These are phyloP conservation scores for Xylophagus ater DNA, from an alignment of 2,888 invertebrate genomes.

Conservation along the genomic window DNA sequence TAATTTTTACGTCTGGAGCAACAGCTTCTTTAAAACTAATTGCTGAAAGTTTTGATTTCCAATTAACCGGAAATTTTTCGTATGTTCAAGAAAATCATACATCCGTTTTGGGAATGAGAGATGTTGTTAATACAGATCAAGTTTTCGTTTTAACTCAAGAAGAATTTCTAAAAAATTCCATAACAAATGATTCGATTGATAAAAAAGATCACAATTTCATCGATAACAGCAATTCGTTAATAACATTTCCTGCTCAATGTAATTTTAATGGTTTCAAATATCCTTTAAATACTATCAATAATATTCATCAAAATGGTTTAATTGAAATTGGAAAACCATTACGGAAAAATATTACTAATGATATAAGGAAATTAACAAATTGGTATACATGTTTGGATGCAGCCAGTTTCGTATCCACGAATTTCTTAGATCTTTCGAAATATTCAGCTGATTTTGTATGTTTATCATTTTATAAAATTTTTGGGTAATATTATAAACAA, in stretches of 20 bases:
- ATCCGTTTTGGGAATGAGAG: constrained; percentile 87
- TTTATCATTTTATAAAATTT: constrained; percentile 94
- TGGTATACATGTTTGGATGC: constrained; percentile 74
- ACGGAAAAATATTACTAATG: background rate
- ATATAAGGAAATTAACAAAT: constrained; percentile 25
- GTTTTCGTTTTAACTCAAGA: constrained; percentile 48
- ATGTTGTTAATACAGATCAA: constrained; percentile 51
- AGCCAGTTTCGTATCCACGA: constrained; percentile 69
- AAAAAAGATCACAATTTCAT: constrained; percentile 16
- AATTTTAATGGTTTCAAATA: constrained; percentile 92
- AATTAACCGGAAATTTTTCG: constrained; percentile 50
- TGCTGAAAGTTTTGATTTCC: constrained; percentile 67
- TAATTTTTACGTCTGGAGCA: constrained; percentile 92
- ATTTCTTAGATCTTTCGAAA: constrained; percentile 57
- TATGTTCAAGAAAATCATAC: constrained; percentile 90
- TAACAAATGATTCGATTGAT: constrained; percentile 12
- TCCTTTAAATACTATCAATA: constrained; percentile 59
- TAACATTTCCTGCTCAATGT: constrained; percentile 85
- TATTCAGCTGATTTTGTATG: constrained; percentile 79
- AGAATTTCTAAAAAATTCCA: constrained; percentile 42
- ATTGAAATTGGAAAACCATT: constrained; percentile 27
- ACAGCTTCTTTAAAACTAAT: constrained; percentile 75
- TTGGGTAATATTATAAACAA: too few relatives aligned
- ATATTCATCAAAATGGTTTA: constrained; percentile 52
- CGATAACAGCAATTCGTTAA: constrained; percentile 46